phyloP scores from a whole-genome alignment of 2,888 invertebrate genomes.

The Scaptomyza cyrtandrae region DNA sequence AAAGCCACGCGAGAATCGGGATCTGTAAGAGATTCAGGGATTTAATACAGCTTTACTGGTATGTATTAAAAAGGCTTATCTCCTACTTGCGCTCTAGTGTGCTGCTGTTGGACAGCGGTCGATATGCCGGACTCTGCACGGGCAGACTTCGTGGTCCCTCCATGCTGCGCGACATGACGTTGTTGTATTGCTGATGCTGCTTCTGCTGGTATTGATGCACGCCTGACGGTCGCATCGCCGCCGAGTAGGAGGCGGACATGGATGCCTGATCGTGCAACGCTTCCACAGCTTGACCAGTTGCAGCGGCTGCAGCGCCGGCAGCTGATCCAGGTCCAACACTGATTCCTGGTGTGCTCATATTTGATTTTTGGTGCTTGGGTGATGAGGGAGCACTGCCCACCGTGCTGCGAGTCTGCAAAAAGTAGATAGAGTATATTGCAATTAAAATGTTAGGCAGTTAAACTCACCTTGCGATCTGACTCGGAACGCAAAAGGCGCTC shows the following conservation, averaged over 20 bases:
- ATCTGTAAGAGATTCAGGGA: slow-evolving; percentile 83
- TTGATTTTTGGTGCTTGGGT: slow-evolving; percentile 85
- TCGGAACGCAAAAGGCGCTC: slow-evolving; percentile 87
- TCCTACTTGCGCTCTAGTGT: slow-evolving; percentile 86
- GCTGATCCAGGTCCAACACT: slow-evolving; percentile 70
- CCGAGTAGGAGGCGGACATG: slow-evolving; percentile 78
- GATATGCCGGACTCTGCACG: slow-evolving; percentile 83
- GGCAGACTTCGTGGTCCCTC: slow-evolving; percentile 87
- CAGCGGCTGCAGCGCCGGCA: slow-evolving; percentile 79
- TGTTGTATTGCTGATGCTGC: slow-evolving; percentile 79
- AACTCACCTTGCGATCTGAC: slow-evolving; percentile 84
- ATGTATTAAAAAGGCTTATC: not conserved
- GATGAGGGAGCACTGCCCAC: slow-evolving; percentile 88
- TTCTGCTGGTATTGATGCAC: slow-evolving; percentile 65
- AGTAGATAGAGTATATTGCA: not conserved
- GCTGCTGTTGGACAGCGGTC: slow-evolving; percentile 84
- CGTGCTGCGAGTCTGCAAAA: slow-evolving; percentile 83
- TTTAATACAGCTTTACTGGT: not conserved
- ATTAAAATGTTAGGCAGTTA: not conserved
- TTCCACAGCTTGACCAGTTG: slow-evolving; percentile 84
- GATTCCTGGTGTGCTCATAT: slow-evolving; percentile 84
- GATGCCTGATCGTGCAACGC: slow-evolving; percentile 78
- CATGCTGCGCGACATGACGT: slow-evolving; percentile 87
- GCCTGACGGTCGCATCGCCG: slow-evolving; percentile 67
- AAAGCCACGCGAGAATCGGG: slow-evolving; percentile 87